Evolutionary conservation across 2,113 vertebrate species (phyloP).

Genomic region (Mionectes macconnelli): DNA sequence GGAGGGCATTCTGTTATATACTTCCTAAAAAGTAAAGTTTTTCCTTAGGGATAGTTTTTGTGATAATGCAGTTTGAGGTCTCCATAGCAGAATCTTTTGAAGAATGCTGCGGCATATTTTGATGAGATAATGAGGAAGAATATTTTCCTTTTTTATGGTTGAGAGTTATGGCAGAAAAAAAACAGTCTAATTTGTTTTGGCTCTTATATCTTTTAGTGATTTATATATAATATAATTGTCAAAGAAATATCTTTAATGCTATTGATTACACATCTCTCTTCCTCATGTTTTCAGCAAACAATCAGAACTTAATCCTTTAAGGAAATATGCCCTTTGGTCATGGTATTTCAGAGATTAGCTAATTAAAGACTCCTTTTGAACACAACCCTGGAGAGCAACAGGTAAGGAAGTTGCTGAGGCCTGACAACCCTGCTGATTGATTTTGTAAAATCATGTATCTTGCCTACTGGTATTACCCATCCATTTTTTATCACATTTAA

Average conservation of each 20-base stretch:
- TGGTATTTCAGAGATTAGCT: neutral
- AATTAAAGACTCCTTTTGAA: neutral
- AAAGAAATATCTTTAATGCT: neutral
- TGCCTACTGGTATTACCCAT: neutral
- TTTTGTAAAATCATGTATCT: neutral
- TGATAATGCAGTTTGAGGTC: neutral
- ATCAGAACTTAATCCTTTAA: neutral
- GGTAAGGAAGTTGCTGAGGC: neutral
- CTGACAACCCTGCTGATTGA: neutral
- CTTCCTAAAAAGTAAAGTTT: slow-evolving; percentile 51
- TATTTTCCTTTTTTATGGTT: neutral
- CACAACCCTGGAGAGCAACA: neutral
- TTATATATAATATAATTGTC: neutral
- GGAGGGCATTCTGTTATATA: slow-evolving; percentile 36
- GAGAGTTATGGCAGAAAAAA: neutral
- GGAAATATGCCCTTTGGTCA: neutral
- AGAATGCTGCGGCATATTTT: neutral
- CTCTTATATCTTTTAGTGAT: neutral
- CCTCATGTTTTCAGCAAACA: neutral
- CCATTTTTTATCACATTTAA: neutral
- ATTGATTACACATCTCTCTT: neutral
- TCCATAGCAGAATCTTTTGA: slow-evolving; percentile 8
- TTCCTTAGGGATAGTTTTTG: slow-evolving; percentile 17
- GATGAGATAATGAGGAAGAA: neutral
- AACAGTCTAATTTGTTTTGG: neutral